Base-by-base conservation (phyloP, 2,113 vertebrate species). In the Gallinago media region DNA sequence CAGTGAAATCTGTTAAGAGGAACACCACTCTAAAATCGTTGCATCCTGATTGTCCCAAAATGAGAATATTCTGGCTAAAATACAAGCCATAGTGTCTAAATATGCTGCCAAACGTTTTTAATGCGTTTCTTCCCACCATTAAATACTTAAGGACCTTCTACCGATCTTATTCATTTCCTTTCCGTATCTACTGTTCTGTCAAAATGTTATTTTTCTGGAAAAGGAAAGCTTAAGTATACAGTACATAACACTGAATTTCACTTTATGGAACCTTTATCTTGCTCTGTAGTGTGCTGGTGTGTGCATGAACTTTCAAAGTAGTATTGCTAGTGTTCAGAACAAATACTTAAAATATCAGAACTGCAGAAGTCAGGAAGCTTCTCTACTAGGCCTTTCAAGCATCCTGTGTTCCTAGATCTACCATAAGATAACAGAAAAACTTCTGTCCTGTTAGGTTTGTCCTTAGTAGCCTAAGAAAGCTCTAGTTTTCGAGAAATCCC, bases 341-440 rank as follows among this genome's bases (percentile, higher is more conserved):
- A 95, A 83, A 89, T 94, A 80, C 86, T 76, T 63, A 73, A 78
- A 92, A 86, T 77, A 63, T 63, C 86, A 92, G 92, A 89, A 77
- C 87, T 66, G 86, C 73, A 72, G 70, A 91, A 96, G 89, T 78
- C 88, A 12, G 92, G 93, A 95, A 94, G 88, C 85, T 94, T 96
- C 95, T 94, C 88, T 77, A 55, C 85, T 81, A 70, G 63, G 72
- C 85, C 87, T 19, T 58, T 44, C 18, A 15, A 12, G 4, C 32
- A 15, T 50, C 31, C 19, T 11, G 42, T 12, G 49, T n/a, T 44
- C 19, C 9, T 9, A 56, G 47, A 34, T 25, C 42, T 26, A 32
- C 49, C 4, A 0, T 10, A 46, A 79, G 29, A 8, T 17, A 87
- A 75, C 15, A 50, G 55, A 42, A 54, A 15, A 27, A 20, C 3